Evolutionary conservation across 2,888 invertebrate genomes (phyloP).

Genomic region (Pseudolycoriella hygida): DNA sequence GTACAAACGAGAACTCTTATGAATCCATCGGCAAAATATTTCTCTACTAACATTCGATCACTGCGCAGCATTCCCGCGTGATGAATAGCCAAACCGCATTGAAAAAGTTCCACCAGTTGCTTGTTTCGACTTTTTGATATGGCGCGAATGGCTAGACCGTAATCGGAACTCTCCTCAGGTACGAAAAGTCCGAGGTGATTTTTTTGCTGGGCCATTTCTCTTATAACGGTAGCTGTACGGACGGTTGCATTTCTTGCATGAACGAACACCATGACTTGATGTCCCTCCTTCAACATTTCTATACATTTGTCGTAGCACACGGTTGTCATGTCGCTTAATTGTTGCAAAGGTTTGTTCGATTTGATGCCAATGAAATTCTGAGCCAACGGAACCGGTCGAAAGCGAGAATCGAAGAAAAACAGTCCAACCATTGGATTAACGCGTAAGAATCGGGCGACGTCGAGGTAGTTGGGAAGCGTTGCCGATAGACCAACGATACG

Average conservation of each 20-base stretch:
- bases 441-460: conserved; percentile 85
- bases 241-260: conserved; percentile 95
- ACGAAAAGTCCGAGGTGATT: conserved; percentile 52
- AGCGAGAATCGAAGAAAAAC: conserved; percentile 87
- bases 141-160: conserved; percentile 49
- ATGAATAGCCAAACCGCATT: conserved; percentile 66
- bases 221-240: conserved; percentile 66
- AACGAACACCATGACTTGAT: conserved; percentile 96
- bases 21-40: conserved; percentile 73
- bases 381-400: conserved; percentile 86
- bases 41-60: conserved; percentile 79
- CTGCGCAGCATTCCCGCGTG: conserved; percentile 88
- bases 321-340: conserved; percentile 67
- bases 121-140: conserved; percentile 62
- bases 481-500: conserved; percentile 94
- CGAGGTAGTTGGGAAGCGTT: conserved; percentile 92
- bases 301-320: conserved; percentile 85
- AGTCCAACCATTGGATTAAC: conserved; percentile 85
- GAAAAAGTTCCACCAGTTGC: conserved; percentile 65
- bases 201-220: conserved; percentile 62
- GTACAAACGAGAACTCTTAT: conserved; percentile 88
- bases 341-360: conserved; percentile 38
- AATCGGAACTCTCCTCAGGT: conserved; percentile 41
- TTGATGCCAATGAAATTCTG: conserved; percentile 83
- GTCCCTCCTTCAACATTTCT: conserved; percentile 71